Evolutionary conservation across 2,888 invertebrate genomes (phyloP).

Genomic region (Drosophila mercatorum): DNA sequence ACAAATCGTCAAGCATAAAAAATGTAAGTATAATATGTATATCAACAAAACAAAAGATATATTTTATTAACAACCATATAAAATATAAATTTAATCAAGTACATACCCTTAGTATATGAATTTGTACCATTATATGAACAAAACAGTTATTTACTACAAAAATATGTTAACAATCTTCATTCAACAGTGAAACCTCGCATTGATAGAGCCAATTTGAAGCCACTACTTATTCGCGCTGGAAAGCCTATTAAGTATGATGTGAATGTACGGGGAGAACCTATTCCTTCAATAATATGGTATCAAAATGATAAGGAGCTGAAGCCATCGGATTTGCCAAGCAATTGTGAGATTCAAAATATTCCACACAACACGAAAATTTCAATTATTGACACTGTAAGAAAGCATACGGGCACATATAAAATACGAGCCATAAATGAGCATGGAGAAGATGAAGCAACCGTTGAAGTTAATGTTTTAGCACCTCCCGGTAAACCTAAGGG

Average conservation of each 20-base stretch:
- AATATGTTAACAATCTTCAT: neutral
- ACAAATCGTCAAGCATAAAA: constrained; percentile 94
- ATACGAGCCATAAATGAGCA: constrained; percentile 95
- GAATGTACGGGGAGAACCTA: constrained; percentile 97
- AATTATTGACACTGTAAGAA: constrained; percentile 91
- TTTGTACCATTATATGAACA: neutral
- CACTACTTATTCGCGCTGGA: constrained; percentile 94
- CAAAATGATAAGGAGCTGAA: constrained; percentile 91
- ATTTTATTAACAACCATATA: neutral
- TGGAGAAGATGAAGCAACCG: constrained; percentile 96
- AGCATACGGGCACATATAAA: constrained; percentile 95
- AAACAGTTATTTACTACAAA: neutral
- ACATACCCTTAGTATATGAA: too few relatives aligned
- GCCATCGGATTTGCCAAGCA: constrained; percentile 86
- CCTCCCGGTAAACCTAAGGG: constrained; percentile 95
- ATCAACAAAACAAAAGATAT: too few relatives aligned
- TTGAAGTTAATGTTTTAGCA: constrained; percentile 94
- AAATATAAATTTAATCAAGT: neutral
- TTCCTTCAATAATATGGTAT: constrained; percentile 96
- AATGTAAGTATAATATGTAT: constrained; percentile 87
- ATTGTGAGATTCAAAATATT: constrained; percentile 91
- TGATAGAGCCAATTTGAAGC: constrained; percentile 96
- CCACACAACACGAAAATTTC: constrained; percentile 95
- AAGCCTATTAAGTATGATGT: constrained; percentile 96
- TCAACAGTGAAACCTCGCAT: constrained; percentile 96